Evolutionary conservation across 2,888 invertebrate species (phyloP).

Genomic region (Diaperis boleti): DNA sequence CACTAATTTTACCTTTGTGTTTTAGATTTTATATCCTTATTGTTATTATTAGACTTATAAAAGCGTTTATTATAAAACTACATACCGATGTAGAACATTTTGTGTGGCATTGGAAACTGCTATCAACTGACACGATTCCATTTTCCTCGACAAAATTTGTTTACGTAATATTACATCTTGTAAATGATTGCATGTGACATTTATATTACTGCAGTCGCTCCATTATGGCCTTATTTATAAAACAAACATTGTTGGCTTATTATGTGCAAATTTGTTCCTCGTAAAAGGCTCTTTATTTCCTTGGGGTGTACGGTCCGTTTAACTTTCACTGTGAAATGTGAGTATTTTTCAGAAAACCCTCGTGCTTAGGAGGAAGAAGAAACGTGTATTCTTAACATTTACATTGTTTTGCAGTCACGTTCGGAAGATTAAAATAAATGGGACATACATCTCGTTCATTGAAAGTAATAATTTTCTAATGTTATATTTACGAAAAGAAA

Average conservation of each 20-base stretch:
- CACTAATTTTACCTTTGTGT: too few relatives aligned
- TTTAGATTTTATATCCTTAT: too few relatives aligned
- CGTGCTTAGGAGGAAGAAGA: background rate
- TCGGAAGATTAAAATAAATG: background rate
- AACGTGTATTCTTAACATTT: background rate
- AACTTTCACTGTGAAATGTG: background rate
- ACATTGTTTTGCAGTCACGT: background rate
- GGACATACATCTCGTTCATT: background rate
- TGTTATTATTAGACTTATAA: too few relatives aligned
- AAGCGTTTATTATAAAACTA: too few relatives aligned
- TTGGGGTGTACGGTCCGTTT: background rate
- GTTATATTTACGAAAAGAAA: too few relatives aligned
- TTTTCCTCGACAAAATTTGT: background rate
- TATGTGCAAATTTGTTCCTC: background rate
- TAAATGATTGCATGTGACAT: background rate
- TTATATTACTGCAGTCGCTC: background rate
- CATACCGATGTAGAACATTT: too few relatives aligned
- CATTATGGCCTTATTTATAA: background rate
- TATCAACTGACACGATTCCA: background rate
- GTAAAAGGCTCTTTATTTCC: background rate
- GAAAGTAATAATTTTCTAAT: too few relatives aligned
- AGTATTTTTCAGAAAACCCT: background rate
- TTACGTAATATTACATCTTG: background rate
- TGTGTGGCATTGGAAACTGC: too few relatives aligned
- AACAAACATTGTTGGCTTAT: slow-evolving; percentile 2